Base-by-base conservation (phyloP, 2,797 vertebrate genomes). In the Cirrhinus molitorella region DNA sequence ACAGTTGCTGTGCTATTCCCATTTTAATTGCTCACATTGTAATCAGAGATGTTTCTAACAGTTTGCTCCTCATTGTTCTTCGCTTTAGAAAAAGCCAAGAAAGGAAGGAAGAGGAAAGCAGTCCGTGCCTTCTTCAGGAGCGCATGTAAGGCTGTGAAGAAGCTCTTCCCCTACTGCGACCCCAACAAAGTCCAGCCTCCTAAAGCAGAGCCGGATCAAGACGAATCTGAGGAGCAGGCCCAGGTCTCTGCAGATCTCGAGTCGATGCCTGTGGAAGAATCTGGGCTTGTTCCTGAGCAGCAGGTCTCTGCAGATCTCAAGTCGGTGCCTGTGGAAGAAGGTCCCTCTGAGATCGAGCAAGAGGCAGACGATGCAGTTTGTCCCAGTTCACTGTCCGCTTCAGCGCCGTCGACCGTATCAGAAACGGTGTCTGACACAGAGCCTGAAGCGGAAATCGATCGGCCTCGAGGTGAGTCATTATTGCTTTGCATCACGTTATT, bases 281-380 rank as follows among this genome's bases (percentile, higher is more conserved):
- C n/a, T n/a, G n/a, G n/a, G n/a, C n/a, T n/a, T n/a, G n/a, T n/a
- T n/a, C n/a, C n/a, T n/a, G 63, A 34, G 16, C 28, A 65, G 61
- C n/a, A n/a, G n/a, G n/a, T n/a, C n/a, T n/a, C n/a, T n/a, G n/a
- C n/a, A n/a, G n/a, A n/a, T n/a, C n/a, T n/a, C n/a, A n/a, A n/a
- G n/a, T n/a, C n/a, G n/a, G 12, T 16, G 4, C 45, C 13, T 6
- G 23, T 6, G 5, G 47, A 40, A 40, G 37, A 40, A 40, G 37
- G 37, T 40, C 37, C 37, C 37, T 40, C 37, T 40, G 3, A 59
- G 57, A 59, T 59, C 12, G 2, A 59, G 12, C 23, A 59, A 59
- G n/a, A 5, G 1, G 12, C 23, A 0, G 12, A 25, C 2, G 12
- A 13, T 5, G 5, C n/a, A 2, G 0, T 13, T 25, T 0, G 1